Conservation (phyloP, 2,797 vertebrate species). For the Gymnoscopelus microlampas region DNA sequence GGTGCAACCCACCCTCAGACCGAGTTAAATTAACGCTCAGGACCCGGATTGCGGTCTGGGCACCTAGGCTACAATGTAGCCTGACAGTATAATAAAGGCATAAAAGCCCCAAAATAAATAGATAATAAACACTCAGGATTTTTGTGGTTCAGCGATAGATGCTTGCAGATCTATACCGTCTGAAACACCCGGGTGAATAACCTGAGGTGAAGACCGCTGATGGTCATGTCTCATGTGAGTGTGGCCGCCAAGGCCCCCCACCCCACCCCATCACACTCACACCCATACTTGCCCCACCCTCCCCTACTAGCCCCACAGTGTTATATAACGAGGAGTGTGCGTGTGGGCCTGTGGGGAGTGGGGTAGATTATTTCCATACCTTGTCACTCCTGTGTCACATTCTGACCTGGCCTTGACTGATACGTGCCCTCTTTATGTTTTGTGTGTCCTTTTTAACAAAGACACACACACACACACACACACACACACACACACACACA, state of each 20-base stretch:
- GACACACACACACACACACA: conserved; percentile 16
- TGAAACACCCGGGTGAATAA: conserved; percentile 42
- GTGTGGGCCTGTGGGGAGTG: conserved; percentile 21
- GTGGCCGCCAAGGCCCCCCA: too few species aligned
- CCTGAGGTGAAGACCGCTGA: conserved; percentile 47
- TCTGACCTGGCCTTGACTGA: conserved; percentile 44
- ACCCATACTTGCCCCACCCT: neutral
- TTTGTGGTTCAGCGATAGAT: neutral
- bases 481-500: conserved; percentile 14
- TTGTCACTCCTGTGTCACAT: conserved; percentile 62
- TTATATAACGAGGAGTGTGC: conserved; percentile 56
- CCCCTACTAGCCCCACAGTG: conserved; percentile 12
- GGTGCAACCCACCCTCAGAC: too few species aligned
- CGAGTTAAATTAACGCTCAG: too few species aligned
- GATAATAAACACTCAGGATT: too few species aligned
- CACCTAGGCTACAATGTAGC: too few species aligned
- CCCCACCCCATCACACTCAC: neutral
- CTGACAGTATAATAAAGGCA: too few species aligned
- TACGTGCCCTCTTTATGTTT: conserved; percentile 34
- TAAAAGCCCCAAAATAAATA: too few species aligned
- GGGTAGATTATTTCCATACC: conserved; percentile 55
- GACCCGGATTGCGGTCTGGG: too few species aligned
- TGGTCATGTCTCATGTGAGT: conserved; percentile 57
- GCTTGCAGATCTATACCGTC: conserved; percentile 22
- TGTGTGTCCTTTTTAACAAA: conserved; percentile 35